Percentiles rank a stretch among this genome's conserved stretches.
Conservation (phyloP, 1,140 invertebrate species). For the Drosophila pseudoananassae region DNA sequence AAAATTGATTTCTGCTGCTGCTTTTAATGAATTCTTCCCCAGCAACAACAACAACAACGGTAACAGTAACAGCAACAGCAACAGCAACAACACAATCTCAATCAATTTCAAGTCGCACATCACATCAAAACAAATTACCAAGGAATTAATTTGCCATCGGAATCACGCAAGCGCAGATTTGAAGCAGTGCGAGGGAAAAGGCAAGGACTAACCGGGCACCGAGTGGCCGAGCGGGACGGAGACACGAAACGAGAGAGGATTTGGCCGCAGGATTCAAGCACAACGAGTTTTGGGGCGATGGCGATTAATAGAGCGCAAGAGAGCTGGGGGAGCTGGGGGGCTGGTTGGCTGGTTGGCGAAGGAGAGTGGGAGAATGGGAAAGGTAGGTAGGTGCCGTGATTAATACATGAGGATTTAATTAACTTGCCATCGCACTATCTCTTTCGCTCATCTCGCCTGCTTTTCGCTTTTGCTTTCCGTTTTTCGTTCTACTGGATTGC, state of each 20-base stretch:
- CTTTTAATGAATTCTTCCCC: constrained; percentile 72
- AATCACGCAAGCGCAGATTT: constrained; percentile 80
- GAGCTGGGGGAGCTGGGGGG: not conserved
- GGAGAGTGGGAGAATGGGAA: not conserved
- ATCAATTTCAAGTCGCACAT: constrained; percentile 83
- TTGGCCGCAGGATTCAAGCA: constrained; percentile 24
- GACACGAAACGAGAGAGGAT: constrained; percentile 11
- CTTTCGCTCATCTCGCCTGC: constrained; percentile 46
- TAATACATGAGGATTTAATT: constrained; percentile 83
- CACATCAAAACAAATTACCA: constrained; percentile 83
- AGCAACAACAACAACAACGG: constrained; percentile 9
- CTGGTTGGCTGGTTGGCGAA: not conserved
- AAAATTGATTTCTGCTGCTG: constrained; percentile 80
- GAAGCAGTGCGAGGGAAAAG: constrained; percentile 28
- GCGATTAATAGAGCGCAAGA: constrained; percentile 70
- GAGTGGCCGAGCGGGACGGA: constrained; percentile 7
- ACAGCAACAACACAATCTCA: constrained; percentile 80
- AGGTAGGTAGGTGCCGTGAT: constrained; percentile 74
- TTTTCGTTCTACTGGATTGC: constrained; percentile 48
- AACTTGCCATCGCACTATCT: constrained; percentile 72
- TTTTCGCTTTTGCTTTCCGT: constrained; percentile 9
- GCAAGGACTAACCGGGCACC: not conserved
- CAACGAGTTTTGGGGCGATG: constrained; percentile 60
- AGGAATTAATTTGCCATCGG: constrained; percentile 83
- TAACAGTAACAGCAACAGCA: constrained; percentile 29